Evolutionary conservation across 2,797 vertebrate species (phyloP).

Genomic region (Staurois parvus): DNA sequence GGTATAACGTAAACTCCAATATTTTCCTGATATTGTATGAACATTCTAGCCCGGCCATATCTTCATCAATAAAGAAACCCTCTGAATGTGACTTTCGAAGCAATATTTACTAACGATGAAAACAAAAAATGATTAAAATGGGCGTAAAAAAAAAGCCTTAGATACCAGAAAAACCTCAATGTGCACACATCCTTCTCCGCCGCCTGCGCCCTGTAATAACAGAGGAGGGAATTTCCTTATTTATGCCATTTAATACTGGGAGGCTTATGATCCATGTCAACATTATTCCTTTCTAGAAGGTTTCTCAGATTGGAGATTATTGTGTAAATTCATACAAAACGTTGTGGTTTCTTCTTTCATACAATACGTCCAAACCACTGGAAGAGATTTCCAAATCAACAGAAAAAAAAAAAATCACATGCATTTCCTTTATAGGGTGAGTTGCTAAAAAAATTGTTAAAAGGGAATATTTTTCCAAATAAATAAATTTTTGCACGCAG

Average conservation of each 20-base stretch:
- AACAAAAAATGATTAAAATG: neutral
- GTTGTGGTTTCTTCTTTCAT: neutral
- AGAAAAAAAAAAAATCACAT: neutral
- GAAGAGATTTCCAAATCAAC: neutral
- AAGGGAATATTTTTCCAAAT: too few species aligned
- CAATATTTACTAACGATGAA: neutral
- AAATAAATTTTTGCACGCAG: too few species aligned
- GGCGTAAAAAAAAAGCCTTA: neutral
- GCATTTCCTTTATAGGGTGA: neutral
- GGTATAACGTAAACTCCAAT: too few species aligned
- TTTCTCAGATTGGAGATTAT: slow-evolving; percentile 2
- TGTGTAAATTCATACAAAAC: neutral
- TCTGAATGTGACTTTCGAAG: neutral
- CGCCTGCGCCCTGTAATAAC: neutral
- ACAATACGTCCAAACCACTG: slow-evolving; percentile 34
- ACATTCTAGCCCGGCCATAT: too few species aligned
- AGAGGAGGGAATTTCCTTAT: neutral
- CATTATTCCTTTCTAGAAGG: neutral
- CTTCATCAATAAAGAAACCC: too few species aligned
- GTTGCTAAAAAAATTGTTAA: too few species aligned
- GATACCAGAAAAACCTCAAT: neutral
- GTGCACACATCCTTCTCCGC: neutral
- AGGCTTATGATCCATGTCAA: neutral
- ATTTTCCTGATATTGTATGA: too few species aligned
- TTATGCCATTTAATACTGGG: neutral